Conservation (phyloP, 23 tunicate genomes). For the Botrylloides violaceus region DNA sequence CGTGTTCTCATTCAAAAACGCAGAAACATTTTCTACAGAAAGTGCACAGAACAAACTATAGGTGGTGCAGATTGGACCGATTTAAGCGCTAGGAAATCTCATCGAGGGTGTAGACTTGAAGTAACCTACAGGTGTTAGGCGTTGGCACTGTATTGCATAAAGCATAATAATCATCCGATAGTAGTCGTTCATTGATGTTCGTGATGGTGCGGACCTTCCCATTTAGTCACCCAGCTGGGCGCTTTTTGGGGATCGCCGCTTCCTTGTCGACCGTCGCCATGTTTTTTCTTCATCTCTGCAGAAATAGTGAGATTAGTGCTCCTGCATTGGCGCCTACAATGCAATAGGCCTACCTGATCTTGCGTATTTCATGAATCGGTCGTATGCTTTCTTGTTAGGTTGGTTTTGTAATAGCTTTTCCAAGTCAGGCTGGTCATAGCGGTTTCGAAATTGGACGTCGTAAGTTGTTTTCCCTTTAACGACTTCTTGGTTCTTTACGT, state of each 20-base stretch:
- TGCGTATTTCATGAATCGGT: conserved; percentile 55
- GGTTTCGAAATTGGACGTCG: conserved; percentile 29
- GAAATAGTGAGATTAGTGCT: too few relatives aligned
- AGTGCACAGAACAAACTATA: too few relatives aligned
- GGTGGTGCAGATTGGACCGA: too few relatives aligned
- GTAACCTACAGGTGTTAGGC: too few relatives aligned
- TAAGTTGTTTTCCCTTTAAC: conserved; percentile 73
- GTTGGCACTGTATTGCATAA: too few relatives aligned
- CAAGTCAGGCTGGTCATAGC: conserved; percentile 45
- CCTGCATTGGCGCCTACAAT: too few relatives aligned
- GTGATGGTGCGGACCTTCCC: conserved; percentile 26
- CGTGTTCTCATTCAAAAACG: too few relatives aligned
- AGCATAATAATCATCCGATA: too few relatives aligned
- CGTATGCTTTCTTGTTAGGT: conserved; percentile 46
- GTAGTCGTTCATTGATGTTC: conserved; percentile 14
- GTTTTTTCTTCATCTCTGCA: neutral
- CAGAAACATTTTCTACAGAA: too few relatives aligned
- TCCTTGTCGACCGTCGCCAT: neutral
- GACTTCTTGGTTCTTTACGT: conserved; percentile 61
- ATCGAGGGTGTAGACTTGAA: too few relatives aligned
- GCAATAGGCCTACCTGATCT: conserved; percentile 1
- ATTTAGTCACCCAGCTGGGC: conserved; percentile 13
- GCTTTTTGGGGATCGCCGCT: conserved; percentile 4
- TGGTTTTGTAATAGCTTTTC: conserved; percentile 44
- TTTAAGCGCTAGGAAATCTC: too few relatives aligned